Percentiles rank a stretch among this genome's conserved stretches.
phyloP scores from a whole-genome alignment of 2,888 invertebrate genomes.

The Epistrophe grossulariae region DNA sequence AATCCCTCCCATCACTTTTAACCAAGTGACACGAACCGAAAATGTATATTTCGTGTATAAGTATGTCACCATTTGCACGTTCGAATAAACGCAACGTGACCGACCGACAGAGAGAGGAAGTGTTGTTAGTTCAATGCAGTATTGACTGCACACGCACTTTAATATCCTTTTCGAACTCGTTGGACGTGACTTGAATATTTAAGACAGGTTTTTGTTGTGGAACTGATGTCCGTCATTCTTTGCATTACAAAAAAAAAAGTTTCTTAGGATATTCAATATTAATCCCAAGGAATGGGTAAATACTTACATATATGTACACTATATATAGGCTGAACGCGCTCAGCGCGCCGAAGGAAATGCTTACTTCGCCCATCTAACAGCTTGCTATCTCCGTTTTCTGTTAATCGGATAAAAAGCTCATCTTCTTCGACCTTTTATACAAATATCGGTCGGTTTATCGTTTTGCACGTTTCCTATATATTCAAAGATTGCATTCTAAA shows the following conservation, averaged over 20 bases:
- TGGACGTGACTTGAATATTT: slow-evolving; percentile 66
- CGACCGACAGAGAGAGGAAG: not conserved
- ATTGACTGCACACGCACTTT: slow-evolving; percentile 71
- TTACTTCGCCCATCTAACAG: slow-evolving; percentile 27
- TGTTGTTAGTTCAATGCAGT: slow-evolving; percentile 39
- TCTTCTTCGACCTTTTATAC: slow-evolving; percentile 45
- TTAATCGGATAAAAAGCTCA: slow-evolving; percentile 64
- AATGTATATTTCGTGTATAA: slow-evolving; percentile 11
- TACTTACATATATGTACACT: too few species aligned
- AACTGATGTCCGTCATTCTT: slow-evolving; percentile 19
- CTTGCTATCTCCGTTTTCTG: slow-evolving; percentile 38
- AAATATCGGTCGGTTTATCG: slow-evolving; percentile 15
- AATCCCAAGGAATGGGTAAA: not conserved
- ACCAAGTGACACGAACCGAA: slow-evolving; percentile 58
- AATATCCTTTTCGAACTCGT: slow-evolving; percentile 59
- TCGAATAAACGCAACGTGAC: slow-evolving; percentile 63
- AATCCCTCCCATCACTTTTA: slow-evolving; percentile 28
- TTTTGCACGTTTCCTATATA: slow-evolving; percentile 16
- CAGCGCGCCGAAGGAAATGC: not conserved
- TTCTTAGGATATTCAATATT: slow-evolving; percentile 64
- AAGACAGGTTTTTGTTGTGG: slow-evolving; percentile 4
- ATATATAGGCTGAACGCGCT: not conserved
- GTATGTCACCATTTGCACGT: slow-evolving; percentile 56
- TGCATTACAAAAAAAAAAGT: slow-evolving; percentile 33
- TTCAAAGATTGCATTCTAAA: slow-evolving; percentile 44